A percentile compares a stretch with the other conserved stretches of the same genome.
phyloP scores from a whole-genome alignment of 1,140 invertebrate species.

The Drosophila prosaltans region DNA sequence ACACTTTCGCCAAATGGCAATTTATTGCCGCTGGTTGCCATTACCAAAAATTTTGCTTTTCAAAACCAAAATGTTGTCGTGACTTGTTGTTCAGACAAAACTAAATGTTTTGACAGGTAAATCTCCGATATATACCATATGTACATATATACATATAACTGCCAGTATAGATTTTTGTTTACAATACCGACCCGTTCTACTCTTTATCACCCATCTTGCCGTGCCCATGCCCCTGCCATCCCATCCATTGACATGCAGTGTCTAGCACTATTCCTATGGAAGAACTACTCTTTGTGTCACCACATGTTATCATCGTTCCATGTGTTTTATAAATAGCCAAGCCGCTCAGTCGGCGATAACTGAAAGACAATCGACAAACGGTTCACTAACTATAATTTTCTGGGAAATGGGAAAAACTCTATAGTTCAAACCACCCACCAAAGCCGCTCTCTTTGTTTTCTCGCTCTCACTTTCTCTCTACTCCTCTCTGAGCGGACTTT shows the following conservation, averaged over 20 bases:
- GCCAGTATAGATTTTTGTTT: not conserved
- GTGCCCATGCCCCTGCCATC: not conserved
- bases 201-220: not conserved
- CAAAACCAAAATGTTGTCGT: not conserved
- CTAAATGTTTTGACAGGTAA: not conserved
- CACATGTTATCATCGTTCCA: not conserved
- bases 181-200: not conserved
- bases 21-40: slow-evolving; percentile 21
- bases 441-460: not conserved
- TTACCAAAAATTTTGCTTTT: slow-evolving; percentile 24
- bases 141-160: too few species aligned
- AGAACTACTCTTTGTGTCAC: not conserved
- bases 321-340: not conserved
- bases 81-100: not conserved
- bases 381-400: not conserved
- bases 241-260: not conserved
- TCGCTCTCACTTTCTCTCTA: not conserved
- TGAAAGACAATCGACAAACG: slow-evolving; percentile 3
- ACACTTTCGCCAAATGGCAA: slow-evolving; percentile 10
- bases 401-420: not conserved
- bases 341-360: slow-evolving; percentile 4
- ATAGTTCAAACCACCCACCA: not conserved
- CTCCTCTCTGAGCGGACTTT: not conserved
- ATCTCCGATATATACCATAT: not conserved
- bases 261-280: not conserved